A percentile compares a stretch with the other conserved stretches of the same genome.
Conservation (phyloP, 2,113 vertebrate genomes). For the Ameiurus melas region DNA sequence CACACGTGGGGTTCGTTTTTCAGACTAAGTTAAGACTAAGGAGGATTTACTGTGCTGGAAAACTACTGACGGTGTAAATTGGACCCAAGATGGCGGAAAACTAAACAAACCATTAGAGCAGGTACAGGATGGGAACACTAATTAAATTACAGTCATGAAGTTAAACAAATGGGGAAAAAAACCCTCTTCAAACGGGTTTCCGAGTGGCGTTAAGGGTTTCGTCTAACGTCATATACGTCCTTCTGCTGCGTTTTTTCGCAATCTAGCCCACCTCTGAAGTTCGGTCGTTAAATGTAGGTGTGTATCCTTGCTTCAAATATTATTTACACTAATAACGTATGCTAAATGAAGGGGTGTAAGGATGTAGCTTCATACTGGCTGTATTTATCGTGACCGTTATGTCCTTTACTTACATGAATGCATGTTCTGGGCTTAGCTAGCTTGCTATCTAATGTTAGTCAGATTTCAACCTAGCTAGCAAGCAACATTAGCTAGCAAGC, state of each 20-base stretch:
- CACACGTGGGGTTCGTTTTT: neutral
- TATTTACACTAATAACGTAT: neutral
- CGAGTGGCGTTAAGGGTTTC: neutral
- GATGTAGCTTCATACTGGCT: no score
- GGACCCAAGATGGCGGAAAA: neutral
- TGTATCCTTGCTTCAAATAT: neutral
- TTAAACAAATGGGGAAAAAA: neutral
- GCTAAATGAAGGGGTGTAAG: no score
- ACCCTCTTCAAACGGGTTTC: neutral
- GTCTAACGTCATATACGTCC: neutral
- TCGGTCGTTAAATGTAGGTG: neutral
- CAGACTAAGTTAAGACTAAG: neutral
- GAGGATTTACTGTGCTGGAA: neutral
- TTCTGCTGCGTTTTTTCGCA: neutral
- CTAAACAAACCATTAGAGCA: neutral
- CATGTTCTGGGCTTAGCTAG: neutral
- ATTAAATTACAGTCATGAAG: neutral
- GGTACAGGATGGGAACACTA: neutral
- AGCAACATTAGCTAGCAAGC: neutral
- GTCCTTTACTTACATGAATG: neutral
- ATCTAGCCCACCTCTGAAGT: neutral
- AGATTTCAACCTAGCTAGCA: neutral
- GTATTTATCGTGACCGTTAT: no score
- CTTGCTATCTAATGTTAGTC: neutral
- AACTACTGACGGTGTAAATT: neutral